phyloP scores from a whole-genome alignment of 2,888 invertebrate genomes.

The Drosophila dives region DNA sequence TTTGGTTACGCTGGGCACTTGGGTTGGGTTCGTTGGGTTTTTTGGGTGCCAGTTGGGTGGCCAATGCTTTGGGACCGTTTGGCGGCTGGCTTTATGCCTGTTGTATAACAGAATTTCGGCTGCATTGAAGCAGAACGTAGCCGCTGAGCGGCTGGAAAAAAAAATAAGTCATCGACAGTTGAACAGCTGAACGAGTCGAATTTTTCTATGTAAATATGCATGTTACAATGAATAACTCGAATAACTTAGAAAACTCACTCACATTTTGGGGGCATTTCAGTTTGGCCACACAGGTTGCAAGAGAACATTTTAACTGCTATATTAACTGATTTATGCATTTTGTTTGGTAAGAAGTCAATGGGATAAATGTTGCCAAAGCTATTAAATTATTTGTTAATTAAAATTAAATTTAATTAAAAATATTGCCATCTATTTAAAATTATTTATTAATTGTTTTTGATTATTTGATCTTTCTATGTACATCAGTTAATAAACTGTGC shows the following conservation, averaged over 20 bases:
- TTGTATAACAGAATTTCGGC: conserved; percentile 77
- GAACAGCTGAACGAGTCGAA: conserved; percentile 38
- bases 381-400: not conserved
- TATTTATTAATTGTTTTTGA: not conserved
- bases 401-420: not conserved
- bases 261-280: conserved; percentile 3
- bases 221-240: conserved; percentile 39
- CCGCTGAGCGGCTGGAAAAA: conserved; percentile 63
- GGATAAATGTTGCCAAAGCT: not conserved
- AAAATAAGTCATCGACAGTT: conserved; percentile 36
- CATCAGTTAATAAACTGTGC: not conserved
- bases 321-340: not conserved
- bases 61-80: conserved; percentile 37
- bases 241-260: not conserved
- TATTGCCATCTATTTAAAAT: not conserved
- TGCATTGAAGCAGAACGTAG: conserved; percentile 79
- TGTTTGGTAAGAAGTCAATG: not conserved
- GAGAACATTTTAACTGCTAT: not conserved
- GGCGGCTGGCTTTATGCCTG: conserved; percentile 49
- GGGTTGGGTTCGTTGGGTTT: conserved; percentile 10
- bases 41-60: not conserved
- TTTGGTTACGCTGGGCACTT: conserved; percentile 70
- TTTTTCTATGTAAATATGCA: conserved; percentile 60
- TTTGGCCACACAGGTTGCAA: not conserved
- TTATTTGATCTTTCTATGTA: not conserved